Conservation (phyloP, 2,113 vertebrate genomes). For the Stigmatopora nigra region DNA sequence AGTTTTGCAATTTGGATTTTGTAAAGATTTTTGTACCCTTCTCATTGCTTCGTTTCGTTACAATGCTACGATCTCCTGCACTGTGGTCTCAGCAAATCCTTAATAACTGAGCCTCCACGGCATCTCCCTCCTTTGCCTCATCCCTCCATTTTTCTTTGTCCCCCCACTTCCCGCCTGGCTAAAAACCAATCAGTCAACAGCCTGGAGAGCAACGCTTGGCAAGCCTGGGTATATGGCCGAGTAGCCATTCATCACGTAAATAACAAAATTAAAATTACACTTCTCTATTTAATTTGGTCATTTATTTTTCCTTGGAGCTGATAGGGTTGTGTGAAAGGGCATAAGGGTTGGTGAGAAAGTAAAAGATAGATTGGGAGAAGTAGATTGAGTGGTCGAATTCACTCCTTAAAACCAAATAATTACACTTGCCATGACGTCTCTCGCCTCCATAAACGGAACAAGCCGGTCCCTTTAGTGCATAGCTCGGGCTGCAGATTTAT, state of each 20-base stretch:
- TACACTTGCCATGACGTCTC: constrained; percentile 42
- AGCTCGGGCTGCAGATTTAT: constrained; percentile 53
- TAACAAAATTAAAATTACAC: constrained; percentile 74
- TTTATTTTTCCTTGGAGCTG: constrained; percentile 60
- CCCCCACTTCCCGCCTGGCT: constrained; percentile 50
- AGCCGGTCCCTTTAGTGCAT: constrained; percentile 53
- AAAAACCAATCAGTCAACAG: constrained; percentile 70
- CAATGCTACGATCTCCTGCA: constrained; percentile 28
- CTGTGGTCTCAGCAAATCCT: constrained; percentile 31
- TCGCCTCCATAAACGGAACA: constrained; percentile 17
- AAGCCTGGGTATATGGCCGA: constrained; percentile 47
- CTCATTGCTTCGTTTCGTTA: constrained; percentile 41
- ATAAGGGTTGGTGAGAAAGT: constrained; percentile 16
- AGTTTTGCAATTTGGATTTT: constrained; percentile 3
- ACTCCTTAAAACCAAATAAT: constrained; percentile 56
- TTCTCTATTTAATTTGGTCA: constrained; percentile 70
- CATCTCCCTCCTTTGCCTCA: constrained; percentile 27
- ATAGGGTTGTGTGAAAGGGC: constrained; percentile 25
- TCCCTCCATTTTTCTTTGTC: constrained; percentile 29
- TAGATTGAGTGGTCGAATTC: constrained; percentile 30
- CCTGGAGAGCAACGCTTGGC: constrained; percentile 59
- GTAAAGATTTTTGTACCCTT: constrained; percentile 39
- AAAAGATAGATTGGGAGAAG: constrained; percentile 22
- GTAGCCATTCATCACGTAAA: constrained; percentile 71
- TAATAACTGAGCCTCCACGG: constrained; percentile 55